phyloP scores from a whole-genome alignment of 1,140 invertebrate species.

The Sycophila sp. region DNA sequence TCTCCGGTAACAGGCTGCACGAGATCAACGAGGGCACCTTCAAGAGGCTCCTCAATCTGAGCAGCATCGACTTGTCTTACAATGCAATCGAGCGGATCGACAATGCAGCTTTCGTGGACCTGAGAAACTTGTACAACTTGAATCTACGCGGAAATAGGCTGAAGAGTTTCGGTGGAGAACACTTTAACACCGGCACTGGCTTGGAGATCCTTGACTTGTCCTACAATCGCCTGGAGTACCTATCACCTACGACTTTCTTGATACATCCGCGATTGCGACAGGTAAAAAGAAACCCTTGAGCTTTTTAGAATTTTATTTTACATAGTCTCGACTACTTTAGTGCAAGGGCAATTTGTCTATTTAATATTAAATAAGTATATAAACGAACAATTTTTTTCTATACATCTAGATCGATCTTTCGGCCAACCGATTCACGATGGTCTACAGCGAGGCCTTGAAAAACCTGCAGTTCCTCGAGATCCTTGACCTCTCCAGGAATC shows the following conservation, averaged over 20 bases:
- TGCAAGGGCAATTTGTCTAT: no score
- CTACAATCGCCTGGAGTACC: slow-evolving; percentile 77
- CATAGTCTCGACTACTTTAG: no score
- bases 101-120: slow-evolving; percentile 77
- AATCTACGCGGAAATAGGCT: slow-evolving; percentile 82
- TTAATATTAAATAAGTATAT: no score
- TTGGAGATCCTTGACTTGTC: slow-evolving; percentile 80
- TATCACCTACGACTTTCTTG: slow-evolving; percentile 87
- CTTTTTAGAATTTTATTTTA: no score
- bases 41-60: slow-evolving; percentile 77
- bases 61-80: slow-evolving; percentile 76
- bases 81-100: slow-evolving; percentile 83
- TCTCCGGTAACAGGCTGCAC: slow-evolving; percentile 75
- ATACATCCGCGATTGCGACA: slow-evolving; percentile 77
- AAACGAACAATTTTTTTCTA: no score
- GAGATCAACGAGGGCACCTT: slow-evolving; percentile 79
- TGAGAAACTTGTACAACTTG: slow-evolving; percentile 78
- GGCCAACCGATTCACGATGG: slow-evolving; percentile 82
- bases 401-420: slow-evolving; percentile 80
- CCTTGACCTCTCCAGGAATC: slow-evolving; percentile 81
- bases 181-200: slow-evolving; percentile 80
- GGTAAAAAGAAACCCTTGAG: no score
- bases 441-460: slow-evolving; percentile 82
- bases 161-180: slow-evolving; percentile 76
- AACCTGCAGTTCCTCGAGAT: slow-evolving; percentile 78